A percentile compares a stretch with the other conserved stretches of the same genome.
These are phyloP conservation scores for Smutsia gigantea DNA, from an alignment of 2,797 vertebrate genomes.

Conservation along the genomic window DNA sequence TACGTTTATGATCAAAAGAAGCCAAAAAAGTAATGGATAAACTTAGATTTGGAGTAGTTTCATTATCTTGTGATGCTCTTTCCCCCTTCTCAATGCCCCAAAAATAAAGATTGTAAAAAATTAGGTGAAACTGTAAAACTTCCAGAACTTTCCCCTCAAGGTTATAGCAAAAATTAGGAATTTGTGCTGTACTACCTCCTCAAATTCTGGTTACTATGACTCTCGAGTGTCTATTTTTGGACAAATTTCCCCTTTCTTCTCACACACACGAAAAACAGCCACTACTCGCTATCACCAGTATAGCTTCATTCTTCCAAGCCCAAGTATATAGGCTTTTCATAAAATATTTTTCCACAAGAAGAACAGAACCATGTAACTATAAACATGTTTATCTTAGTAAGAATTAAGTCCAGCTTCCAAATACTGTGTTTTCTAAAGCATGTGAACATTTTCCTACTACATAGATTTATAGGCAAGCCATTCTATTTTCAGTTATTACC, in stretches of 20 bases:
- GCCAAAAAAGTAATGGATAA: neutral
- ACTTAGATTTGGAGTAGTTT: neutral
- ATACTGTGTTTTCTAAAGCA: neutral
- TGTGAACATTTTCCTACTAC: neutral
- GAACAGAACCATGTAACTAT: neutral
- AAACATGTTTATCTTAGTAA: neutral
- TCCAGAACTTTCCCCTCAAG: neutral
- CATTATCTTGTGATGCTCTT: neutral
- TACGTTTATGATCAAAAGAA: neutral
- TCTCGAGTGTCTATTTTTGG: neutral
- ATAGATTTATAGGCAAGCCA: neutral
- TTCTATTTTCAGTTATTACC: neutral
- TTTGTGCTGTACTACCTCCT: accelerated
- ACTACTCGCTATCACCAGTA: neutral
- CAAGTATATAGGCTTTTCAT: neutral
- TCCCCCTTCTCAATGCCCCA: neutral
- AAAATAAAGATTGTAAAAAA: neutral
- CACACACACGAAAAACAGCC: neutral
- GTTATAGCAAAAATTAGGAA: neutral
- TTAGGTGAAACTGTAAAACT: neutral
- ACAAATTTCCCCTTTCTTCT: neutral
- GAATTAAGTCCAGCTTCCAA: neutral
- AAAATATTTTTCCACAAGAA: constrained; percentile 17
- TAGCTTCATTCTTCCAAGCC: neutral
- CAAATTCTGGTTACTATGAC: neutral